Evolutionary conservation across 1,140 invertebrate genomes (phyloP), one percentile per base, ranked within the genome.

Genomic region (Hyles euphorbiae): DNA sequence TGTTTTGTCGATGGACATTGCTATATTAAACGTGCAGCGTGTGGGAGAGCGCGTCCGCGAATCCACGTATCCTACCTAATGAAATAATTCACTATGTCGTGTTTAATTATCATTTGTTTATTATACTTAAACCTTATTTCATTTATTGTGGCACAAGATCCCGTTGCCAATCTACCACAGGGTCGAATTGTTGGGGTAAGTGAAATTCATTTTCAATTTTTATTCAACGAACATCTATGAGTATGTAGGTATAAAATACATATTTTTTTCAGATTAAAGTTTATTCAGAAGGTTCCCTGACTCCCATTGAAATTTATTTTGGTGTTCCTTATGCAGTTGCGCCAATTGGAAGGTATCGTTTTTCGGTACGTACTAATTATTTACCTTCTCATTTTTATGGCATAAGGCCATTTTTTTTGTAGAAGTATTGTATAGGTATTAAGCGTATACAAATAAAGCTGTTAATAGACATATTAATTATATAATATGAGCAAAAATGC

Each of bases 161-260:
- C 85, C 43, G 72, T 76, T 6, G 78, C 74, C 46, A 83, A 78
- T 71, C 63, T 88, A 58, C 73, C 75, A 46, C 83, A 86, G 73
- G 85, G 85, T 51, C 79, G 85, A 49, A 76, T 87, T 47, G 79
- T 85, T 34, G 85, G 85, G 71, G 85, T 87, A 70, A 80, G 85
- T 67, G 44, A 7, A 22, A 49, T 56, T 46, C 34, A 3, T 62
- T 47, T 60, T 46, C 64, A 47, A 5, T 5, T 40, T 3, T 40
- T 40, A 40, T 22, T 22, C 22, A 22, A 22, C 22, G 22, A 22
- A 22, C 22, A 22, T 22, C 22, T 22, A 22, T 22, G 22, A 22
- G 22, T 22, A 22, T 22, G 2, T 2, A 22, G 22, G 22, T 2
- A 22, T 22, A 48, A 48, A 11, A 11, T 48, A 12, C 47, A 12